Evolutionary conservation across 2,888 invertebrate genomes (phyloP).

Genomic region (Aphodius granarius): DNA sequence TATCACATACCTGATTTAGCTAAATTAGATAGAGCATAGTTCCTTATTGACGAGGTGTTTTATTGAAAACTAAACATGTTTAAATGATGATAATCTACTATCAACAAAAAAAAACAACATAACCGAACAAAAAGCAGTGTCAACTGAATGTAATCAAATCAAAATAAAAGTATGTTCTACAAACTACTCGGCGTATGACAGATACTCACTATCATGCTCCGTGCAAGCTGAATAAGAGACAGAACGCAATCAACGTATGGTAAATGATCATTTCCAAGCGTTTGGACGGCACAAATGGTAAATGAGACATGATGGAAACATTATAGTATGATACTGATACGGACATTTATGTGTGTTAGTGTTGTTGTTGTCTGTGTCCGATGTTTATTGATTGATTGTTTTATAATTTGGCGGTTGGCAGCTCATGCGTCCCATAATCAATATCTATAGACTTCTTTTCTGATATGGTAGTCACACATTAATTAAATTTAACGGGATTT

Average conservation of each 20-base stretch:
- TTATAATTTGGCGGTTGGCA: not conserved
- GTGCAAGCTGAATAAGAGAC: conserved; percentile 78
- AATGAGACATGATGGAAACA: conserved; percentile 47
- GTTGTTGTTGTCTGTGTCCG: conserved; percentile 12
- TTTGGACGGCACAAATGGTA: conserved; percentile 52
- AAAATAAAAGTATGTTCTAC: not conserved
- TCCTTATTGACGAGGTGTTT: not conserved
- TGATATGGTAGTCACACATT: too few relatives aligned
- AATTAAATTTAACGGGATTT: too few relatives aligned
- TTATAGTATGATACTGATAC: conserved; percentile 30
- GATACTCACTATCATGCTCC: conserved; percentile 90
- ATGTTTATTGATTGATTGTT: not conserved
- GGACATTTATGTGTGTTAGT: conserved; percentile 21
- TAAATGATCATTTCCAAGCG: conserved; percentile 46
- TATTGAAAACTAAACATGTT: not conserved
- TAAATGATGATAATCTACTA: not conserved
- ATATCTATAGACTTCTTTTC: not conserved
- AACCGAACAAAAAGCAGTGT: not conserved
- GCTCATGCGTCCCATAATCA: not conserved
- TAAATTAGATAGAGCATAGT: too few relatives aligned
- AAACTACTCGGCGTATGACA: conserved; percentile 30
- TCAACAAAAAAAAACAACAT: not conserved
- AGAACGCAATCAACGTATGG: conserved; percentile 63
- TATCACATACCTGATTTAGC: too few relatives aligned
- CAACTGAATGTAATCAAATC: not conserved